Evolutionary conservation across 2,888 invertebrate genomes (phyloP).

Genomic region (Eupsilia transversa): DNA sequence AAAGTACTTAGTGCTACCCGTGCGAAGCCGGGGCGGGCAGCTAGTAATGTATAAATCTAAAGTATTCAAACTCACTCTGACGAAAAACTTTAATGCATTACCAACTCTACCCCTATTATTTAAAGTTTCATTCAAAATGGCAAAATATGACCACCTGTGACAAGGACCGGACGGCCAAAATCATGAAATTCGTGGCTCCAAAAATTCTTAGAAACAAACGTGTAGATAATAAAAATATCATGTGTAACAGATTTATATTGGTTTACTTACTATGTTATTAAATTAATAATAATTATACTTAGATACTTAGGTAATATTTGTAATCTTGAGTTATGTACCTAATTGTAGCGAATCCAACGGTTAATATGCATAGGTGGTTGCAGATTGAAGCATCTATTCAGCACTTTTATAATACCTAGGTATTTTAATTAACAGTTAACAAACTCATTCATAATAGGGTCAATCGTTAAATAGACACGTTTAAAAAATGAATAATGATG

Average conservation of each 20-base stretch:
- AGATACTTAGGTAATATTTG: background rate
- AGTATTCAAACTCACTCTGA: no score
- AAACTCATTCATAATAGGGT: background rate
- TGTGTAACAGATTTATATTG: background rate
- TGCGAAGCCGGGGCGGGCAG: no score
- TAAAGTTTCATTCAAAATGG: no score
- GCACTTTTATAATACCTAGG: background rate
- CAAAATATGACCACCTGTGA: no score
- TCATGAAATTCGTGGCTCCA: no score
- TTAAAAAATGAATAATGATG: slow-evolving; percentile 17
- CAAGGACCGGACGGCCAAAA: no score
- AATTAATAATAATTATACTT: background rate
- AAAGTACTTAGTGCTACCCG: no score
- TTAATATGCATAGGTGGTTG: background rate
- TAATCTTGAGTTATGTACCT: slow-evolving; percentile 13
- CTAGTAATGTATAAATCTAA: no score
- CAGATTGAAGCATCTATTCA: background rate
- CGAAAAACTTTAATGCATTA: no score
- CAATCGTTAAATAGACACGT: background rate
- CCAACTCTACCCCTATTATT: no score
- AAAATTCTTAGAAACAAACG: slow-evolving; percentile 6
- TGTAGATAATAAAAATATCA: slow-evolving; percentile 9
- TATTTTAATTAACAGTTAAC: background rate
- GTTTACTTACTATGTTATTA: background rate
- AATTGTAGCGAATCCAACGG: background rate